These are phyloP conservation scores for Cyprinodon tularosa DNA, from an alignment of 2,113 vertebrate genomes.

Conservation along the genomic window DNA sequence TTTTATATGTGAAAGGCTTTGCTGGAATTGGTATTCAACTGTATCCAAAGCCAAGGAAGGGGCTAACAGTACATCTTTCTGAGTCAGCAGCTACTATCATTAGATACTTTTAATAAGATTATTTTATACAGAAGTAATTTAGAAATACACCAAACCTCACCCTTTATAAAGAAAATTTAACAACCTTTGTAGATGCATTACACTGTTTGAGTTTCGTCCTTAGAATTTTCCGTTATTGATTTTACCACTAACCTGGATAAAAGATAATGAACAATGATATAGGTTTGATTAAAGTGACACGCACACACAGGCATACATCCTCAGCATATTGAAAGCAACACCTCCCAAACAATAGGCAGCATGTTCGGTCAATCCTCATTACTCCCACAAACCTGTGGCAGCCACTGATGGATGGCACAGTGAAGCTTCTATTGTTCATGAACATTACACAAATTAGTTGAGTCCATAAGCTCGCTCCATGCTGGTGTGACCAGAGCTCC, in stretches of 20 bases:
- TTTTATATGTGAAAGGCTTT: too few relatives aligned
- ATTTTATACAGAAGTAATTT: not conserved
- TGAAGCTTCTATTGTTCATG: constrained; percentile 46
- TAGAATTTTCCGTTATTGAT: not conserved
- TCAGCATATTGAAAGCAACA: constrained; percentile 7
- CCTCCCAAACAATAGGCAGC: constrained; percentile 36
- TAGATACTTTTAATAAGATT: too few relatives aligned
- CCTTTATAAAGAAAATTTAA: not conserved
- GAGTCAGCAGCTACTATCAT: too few relatives aligned
- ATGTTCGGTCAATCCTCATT: constrained; percentile 40
- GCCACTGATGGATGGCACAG: constrained; percentile 61
- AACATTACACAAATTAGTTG: constrained; percentile 59
- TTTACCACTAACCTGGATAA: not conserved
- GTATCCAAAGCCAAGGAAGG: too few relatives aligned
- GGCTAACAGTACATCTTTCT: too few relatives aligned
- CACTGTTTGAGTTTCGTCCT: not conserved
- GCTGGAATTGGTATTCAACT: too few relatives aligned
- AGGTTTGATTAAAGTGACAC: constrained; percentile 12
- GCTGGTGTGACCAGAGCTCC: constrained; percentile 50
- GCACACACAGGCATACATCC: constrained; percentile 26
- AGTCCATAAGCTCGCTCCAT: constrained; percentile 31
- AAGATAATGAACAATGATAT: constrained; percentile 5
- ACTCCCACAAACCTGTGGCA: constrained; percentile 40
- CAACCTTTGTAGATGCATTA: not conserved
- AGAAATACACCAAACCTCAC: not conserved